These are phyloP conservation scores for Drosophila ohnishii DNA, from an alignment of 1,140 invertebrate species.

Conservation along the genomic window DNA sequence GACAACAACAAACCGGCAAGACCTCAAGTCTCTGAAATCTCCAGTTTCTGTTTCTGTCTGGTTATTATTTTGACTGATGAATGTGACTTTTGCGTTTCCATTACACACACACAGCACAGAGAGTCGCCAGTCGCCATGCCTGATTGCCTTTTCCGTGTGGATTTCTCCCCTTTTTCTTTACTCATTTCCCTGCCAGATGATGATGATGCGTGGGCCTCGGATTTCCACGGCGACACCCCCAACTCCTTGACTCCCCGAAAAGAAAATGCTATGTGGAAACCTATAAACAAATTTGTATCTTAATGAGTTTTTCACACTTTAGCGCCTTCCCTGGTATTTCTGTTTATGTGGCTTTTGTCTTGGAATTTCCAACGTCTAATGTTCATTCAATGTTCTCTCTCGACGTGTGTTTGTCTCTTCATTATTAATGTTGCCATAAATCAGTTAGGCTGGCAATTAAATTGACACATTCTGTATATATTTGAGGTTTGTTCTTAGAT, in stretches of 20 bases:
- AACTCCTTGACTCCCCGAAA: constrained; percentile 1
- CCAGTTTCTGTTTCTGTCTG: constrained; percentile 34
- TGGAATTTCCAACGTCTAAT: constrained; percentile 24
- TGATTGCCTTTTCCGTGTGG: constrained; percentile 39
- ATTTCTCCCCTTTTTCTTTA: constrained; percentile 23
- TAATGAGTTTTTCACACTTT: constrained; percentile 59
- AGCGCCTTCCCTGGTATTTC: constrained; percentile 32
- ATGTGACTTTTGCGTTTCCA: constrained; percentile 47
- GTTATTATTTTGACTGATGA: constrained; percentile 55
- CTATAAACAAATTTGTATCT: constrained; percentile 55
- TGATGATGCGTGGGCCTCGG: constrained; percentile 29
- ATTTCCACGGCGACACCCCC: constrained; percentile 4
- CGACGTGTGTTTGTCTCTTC: constrained; percentile 16
- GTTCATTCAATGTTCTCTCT: constrained; percentile 22
- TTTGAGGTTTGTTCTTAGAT: constrained; percentile 40
- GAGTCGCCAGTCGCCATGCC: constrained; percentile 17
- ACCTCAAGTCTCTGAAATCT: constrained; percentile 23
- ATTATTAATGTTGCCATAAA: constrained; percentile 50
- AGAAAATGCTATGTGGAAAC: constrained; percentile 7
- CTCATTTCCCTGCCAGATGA: constrained; percentile 14
- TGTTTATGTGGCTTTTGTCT: constrained; percentile 1
- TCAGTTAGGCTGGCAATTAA: constrained; percentile 49
- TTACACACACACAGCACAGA: constrained; percentile 18
- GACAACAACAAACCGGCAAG: constrained; percentile 6
- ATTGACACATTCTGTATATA: constrained; percentile 49